phyloP scores from a whole-genome alignment of 2,113 vertebrate species.

The Miniopterus natalensis region DNA sequence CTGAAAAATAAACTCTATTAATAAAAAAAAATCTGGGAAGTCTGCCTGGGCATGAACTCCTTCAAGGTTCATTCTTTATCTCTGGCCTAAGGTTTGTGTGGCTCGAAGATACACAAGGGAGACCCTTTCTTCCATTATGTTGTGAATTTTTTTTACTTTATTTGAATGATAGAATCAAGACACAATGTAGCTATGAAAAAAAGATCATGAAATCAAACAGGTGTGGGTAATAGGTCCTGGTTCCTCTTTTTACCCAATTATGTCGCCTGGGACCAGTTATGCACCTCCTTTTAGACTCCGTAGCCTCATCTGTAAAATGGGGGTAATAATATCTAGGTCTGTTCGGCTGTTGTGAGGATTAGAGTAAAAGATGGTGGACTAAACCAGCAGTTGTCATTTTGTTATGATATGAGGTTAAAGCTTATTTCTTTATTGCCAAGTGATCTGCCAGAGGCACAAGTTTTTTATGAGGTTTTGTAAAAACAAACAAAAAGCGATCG shows the following conservation, averaged over 20 bases:
- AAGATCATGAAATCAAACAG: background rate
- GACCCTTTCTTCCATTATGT: background rate
- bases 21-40: background rate
- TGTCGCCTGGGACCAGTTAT: background rate
- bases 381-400: background rate
- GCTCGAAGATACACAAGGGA: background rate
- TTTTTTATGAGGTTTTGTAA: background rate
- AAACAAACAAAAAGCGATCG: background rate
- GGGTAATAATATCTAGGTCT: background rate
- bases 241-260: background rate
- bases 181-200: background rate
- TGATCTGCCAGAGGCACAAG: background rate
- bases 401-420: background rate
- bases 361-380: too few species aligned
- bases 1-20: slow-evolving; percentile 17
- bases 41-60: background rate
- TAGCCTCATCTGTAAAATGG: background rate
- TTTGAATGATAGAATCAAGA: background rate
- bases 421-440: background rate
- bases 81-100: background rate
- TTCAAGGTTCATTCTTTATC: background rate
- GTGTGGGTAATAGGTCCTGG: background rate
- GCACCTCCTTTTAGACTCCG: background rate
- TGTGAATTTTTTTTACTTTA: background rate
- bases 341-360: background rate